phyloP scores from a whole-genome alignment of 1,140 invertebrate genomes.

The Drosophila saltans region DNA sequence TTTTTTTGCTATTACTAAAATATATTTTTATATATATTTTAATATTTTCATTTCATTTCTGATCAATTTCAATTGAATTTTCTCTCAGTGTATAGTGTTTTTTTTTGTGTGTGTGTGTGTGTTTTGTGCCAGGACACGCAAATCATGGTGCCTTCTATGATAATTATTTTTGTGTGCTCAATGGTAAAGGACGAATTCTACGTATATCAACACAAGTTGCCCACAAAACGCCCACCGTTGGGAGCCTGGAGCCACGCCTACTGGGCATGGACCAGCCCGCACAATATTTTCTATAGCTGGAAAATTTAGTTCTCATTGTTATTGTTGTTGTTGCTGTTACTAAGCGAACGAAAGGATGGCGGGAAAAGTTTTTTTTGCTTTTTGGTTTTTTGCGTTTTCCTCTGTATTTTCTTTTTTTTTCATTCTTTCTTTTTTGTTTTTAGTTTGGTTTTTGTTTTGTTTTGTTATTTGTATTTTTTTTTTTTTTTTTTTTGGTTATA shows the following conservation, averaged over 20 bases:
- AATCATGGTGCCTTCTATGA: conserved; percentile 54
- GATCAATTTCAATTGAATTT: not conserved
- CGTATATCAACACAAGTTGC: not conserved
- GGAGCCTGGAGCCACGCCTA: not conserved
- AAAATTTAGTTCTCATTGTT: conserved; percentile 37
- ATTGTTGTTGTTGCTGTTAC: conserved; percentile 14
- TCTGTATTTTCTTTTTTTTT: conserved; percentile 27
- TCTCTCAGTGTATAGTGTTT: conserved; percentile 12
- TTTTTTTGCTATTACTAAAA: no score
- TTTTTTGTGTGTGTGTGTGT: not conserved
- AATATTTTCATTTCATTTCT: no score
- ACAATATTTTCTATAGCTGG: conserved; percentile 52
- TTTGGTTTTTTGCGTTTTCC: conserved; percentile 9
- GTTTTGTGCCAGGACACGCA: conserved; percentile 31
- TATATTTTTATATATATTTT: no score
- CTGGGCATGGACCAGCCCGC: conserved; percentile 25
- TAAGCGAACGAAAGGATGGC: conserved; percentile 1
- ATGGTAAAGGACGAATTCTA: conserved; percentile 27
- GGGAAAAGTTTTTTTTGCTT: not conserved
- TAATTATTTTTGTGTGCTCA: conserved; percentile 71
- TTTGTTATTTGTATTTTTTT: conserved; percentile 7
- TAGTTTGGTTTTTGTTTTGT: conserved; percentile 6
- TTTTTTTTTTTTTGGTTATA: conserved; percentile 52
- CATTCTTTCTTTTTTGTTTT: conserved; percentile 29
- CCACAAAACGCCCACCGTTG: not conserved